phyloP scores from a whole-genome alignment of 2,888 invertebrate species.

The Norana najaformis region DNA sequence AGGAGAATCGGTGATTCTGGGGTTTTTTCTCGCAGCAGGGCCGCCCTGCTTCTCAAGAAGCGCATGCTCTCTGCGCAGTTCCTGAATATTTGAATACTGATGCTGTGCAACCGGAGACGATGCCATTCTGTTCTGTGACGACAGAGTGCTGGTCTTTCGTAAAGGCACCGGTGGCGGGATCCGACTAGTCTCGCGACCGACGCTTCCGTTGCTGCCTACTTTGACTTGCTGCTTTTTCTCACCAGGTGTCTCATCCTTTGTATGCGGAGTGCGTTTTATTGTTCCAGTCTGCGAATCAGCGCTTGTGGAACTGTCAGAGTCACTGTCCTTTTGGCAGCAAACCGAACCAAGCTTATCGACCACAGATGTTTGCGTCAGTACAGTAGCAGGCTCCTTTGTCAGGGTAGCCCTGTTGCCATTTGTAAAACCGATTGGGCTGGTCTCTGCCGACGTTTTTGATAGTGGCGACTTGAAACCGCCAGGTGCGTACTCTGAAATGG shows the following conservation, averaged over 20 bases:
- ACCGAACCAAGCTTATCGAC: not conserved
- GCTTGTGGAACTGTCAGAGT: not conserved
- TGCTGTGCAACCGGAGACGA: not conserved
- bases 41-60: not conserved
- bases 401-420: not conserved
- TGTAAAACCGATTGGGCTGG: not conserved
- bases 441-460: not conserved
- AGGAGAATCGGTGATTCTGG: not conserved
- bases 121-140: not conserved
- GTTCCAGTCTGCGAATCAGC: conserved; percentile 19
- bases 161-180: conserved; percentile 36
- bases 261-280: conserved; percentile 14
- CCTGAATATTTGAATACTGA: conserved; percentile 29
- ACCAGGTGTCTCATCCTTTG: not conserved
- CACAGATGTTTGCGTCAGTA: not conserved
- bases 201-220: not conserved
- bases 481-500: not conserved
- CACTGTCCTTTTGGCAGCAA: conserved; percentile 19
- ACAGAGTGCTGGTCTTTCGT: conserved; percentile 33
- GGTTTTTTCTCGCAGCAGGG: not conserved
- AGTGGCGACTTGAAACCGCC: not conserved
- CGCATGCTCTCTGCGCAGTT: conserved; percentile 19
- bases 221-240: not conserved
- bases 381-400: not conserved
- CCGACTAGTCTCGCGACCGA: conserved; percentile 5